These are phyloP conservation scores for Drosophila infuscata DNA, from an alignment of 2,888 invertebrate species.

Conservation along the genomic window DNA sequence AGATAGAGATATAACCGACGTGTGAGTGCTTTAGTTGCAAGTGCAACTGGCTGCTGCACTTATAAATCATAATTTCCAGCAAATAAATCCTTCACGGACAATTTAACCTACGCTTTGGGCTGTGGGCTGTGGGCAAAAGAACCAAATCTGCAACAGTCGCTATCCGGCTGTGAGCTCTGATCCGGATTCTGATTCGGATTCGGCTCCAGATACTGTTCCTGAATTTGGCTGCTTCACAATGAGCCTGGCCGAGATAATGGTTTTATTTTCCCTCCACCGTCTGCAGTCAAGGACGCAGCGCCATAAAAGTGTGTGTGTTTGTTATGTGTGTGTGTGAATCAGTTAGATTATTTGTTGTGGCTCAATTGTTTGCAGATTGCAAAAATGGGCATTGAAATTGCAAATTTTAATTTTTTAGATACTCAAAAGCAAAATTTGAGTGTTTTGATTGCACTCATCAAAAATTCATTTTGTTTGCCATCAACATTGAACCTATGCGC, in stretches of 20 bases:
- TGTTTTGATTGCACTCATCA: not conserved
- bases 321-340: not conserved
- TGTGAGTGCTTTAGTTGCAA: conserved; percentile 44
- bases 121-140: conserved; percentile 14
- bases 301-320: conserved; percentile 18
- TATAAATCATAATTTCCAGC: conserved; percentile 78
- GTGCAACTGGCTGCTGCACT: conserved; percentile 67
- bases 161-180: conserved; percentile 30
- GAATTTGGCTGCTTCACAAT: conserved; percentile 50
- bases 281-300: conserved; percentile 44
- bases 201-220: conserved; percentile 20
- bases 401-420: not conserved
- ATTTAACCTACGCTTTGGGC: conserved; percentile 64
- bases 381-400: not conserved
- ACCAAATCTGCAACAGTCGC: conserved; percentile 66
- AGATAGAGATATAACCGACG: conserved; percentile 13
- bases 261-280: conserved; percentile 6
- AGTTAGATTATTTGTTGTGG: conserved; percentile 4
- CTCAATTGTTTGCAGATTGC: not conserved
- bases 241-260: conserved; percentile 13
- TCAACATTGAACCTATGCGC: conserved; percentile 22
- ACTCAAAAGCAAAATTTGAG: not conserved
- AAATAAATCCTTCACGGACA: conserved; percentile 78
- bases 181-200: conserved; percentile 11
- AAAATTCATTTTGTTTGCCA: conserved; percentile 7